A percentile compares a stretch with the other conserved stretches of the same genome.
Evolutionary conservation across 2,888 invertebrate species (phyloP).

Genomic region (Drosophila picticornis): DNA sequence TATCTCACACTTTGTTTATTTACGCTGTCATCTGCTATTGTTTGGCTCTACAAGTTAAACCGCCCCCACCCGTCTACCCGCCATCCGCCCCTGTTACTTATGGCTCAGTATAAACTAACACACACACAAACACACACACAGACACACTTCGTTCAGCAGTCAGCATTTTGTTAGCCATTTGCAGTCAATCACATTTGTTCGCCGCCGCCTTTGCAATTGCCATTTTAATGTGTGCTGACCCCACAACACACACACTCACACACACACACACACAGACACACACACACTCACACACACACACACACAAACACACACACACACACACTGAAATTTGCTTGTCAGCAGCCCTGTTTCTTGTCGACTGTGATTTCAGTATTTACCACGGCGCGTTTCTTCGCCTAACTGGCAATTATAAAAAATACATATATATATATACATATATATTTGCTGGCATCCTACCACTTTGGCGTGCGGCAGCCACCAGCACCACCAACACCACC

Average conservation of each 20-base stretch:
- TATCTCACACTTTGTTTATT: slow-evolving; percentile 72
- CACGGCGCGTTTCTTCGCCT: slow-evolving; percentile 27
- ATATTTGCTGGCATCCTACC: slow-evolving; percentile 58
- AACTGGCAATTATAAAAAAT: slow-evolving; percentile 66
- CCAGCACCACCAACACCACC: neutral
- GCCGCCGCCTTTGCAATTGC: slow-evolving; percentile 43
- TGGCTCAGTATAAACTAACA: slow-evolving; percentile 26
- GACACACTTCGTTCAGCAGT: slow-evolving; percentile 10
- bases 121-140: slow-evolving; percentile 12
- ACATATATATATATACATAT: slow-evolving; percentile 43
- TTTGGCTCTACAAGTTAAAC: slow-evolving; percentile 49
- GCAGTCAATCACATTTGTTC: slow-evolving; percentile 67
- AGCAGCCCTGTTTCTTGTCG: slow-evolving; percentile 39
- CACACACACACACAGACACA: neutral
- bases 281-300: neutral
- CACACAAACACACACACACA: too few species aligned
- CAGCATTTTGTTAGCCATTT: slow-evolving; percentile 70
- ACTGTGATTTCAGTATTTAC: slow-evolving; percentile 68
- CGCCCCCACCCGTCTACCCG: neutral
- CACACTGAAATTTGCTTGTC: slow-evolving; percentile 54
- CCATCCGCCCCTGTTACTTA: neutral
- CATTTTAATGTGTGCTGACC: slow-evolving; percentile 30
- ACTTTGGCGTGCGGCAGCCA: slow-evolving; percentile 28
- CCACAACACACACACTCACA: neutral
- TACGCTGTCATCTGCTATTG: slow-evolving; percentile 76